Evolutionary conservation across 2,888 invertebrate genomes (phyloP).

Genomic region (Eupeodes luniger): DNA sequence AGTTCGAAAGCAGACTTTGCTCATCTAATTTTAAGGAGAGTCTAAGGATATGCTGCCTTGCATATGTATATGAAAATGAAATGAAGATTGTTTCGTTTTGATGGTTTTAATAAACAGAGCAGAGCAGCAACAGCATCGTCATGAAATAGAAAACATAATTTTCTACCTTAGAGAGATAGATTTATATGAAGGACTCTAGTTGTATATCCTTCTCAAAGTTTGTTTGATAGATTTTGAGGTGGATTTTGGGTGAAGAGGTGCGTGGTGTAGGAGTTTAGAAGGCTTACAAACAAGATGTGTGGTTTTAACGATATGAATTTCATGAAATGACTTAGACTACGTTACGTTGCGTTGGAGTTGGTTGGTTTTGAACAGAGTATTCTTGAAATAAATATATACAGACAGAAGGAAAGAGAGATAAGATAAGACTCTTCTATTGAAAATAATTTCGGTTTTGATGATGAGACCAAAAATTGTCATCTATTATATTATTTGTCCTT

Average conservation of each 20-base stretch:
- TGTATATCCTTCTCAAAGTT: slow-evolving; percentile 40
- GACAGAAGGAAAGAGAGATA: too few species aligned
- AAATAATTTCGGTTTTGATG: slow-evolving; percentile 42
- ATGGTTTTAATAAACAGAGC: slow-evolving; percentile 70
- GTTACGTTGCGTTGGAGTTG: too few species aligned
- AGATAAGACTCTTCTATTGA: slow-evolving; percentile 1
- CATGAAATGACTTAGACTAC: slow-evolving; percentile 8
- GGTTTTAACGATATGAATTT: slow-evolving; percentile 62
- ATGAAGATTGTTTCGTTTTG: slow-evolving; percentile 75
- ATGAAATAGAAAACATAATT: background rate
- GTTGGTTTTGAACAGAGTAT: background rate
- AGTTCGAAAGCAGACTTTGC: slow-evolving; percentile 24
- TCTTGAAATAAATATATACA: background rate
- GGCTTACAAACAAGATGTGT: slow-evolving; percentile 44
- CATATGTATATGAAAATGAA: slow-evolving; percentile 58
- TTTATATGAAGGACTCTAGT: slow-evolving; percentile 64
- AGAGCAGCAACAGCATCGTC: slow-evolving; percentile 34
- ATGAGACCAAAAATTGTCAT: slow-evolving; percentile 57
- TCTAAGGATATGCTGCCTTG: slow-evolving; percentile 28
- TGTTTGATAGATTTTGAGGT: slow-evolving; percentile 5
- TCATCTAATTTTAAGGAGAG: background rate
- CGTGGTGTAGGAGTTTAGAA: background rate
- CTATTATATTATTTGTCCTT: slow-evolving; percentile 51
- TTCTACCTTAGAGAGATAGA: slow-evolving; percentile 46
- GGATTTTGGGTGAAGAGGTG: slow-evolving; percentile 1